A percentile compares a stretch with the other conserved stretches of the same genome.
Evolutionary conservation across 2,888 invertebrate genomes (phyloP).

Genomic region (Selenia dentaria): DNA sequence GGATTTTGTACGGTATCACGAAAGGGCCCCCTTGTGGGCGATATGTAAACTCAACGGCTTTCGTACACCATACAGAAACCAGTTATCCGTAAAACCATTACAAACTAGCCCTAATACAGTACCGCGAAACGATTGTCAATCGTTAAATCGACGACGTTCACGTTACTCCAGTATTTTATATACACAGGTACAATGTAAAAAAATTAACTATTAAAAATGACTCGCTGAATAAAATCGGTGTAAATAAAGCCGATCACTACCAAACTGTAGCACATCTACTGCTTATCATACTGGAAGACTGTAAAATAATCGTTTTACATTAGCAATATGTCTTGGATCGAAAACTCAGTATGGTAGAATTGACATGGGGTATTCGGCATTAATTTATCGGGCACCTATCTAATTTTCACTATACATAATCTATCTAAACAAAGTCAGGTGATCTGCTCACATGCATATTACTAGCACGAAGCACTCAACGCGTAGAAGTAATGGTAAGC

Average conservation of each 20-base stretch:
- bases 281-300: slow-evolving; percentile 76
- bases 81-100: no score
- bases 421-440: slow-evolving; percentile 32
- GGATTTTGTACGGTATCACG: no score
- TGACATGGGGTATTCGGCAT: slow-evolving; percentile 38
- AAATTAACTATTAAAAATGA: no score
- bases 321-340: slow-evolving; percentile 12
- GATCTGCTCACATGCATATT: slow-evolving; percentile 9
- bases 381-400: slow-evolving; percentile 31
- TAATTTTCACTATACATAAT: slow-evolving; percentile 7
- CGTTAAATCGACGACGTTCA: no score
- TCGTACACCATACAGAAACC: no score
- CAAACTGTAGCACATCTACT: slow-evolving; percentile 45
- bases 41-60: no score
- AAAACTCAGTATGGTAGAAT: slow-evolving; percentile 22
- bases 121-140: no score
- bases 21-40: no score
- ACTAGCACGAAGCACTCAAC: background rate
- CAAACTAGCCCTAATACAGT: no score
- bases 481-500: background rate
- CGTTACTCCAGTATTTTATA: no score
- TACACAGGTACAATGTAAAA: no score
- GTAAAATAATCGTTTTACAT: slow-evolving; percentile 55
- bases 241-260: slow-evolving; percentile 43
- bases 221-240: no score